Evolutionary conservation across 2,888 invertebrate species (phyloP).

Genomic region (Helleia helle): DNA sequence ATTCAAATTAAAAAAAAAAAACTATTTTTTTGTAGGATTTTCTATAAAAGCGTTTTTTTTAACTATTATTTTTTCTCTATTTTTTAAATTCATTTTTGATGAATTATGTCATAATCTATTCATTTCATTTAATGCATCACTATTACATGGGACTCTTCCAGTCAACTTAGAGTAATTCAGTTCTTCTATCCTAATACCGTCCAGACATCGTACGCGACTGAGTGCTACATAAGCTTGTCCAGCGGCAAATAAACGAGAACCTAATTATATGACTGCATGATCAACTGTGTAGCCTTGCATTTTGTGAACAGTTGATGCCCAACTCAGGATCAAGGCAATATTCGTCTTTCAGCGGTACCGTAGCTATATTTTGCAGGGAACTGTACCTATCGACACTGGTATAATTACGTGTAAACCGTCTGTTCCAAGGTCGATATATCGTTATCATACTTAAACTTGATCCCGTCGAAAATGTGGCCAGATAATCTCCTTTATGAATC

Average conservation of each 20-base stretch:
- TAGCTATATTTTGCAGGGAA: constrained; percentile 12
- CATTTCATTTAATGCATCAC: constrained; percentile 11
- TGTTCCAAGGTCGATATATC: constrained; percentile 20
- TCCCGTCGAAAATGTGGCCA: constrained; percentile 21
- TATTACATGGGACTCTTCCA: constrained; percentile 15
- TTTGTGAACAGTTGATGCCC: constrained; percentile 21
- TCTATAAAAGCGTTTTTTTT: no score
- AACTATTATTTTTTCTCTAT: no score
- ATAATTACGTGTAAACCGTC: constrained; percentile 20
- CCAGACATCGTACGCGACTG: constrained; percentile 20
- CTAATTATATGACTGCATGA: constrained; percentile 22
- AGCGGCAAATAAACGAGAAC: constrained; percentile 21
- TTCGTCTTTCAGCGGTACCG: constrained; percentile 10
- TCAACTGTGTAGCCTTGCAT: constrained; percentile 21
- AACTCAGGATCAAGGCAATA: constrained; percentile 20
- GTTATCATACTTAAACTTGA: constrained; percentile 19
- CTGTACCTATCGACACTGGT: constrained; percentile 13
- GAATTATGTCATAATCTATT: constrained; percentile 1
- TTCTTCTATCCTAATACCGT: constrained; percentile 13
- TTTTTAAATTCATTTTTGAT: no score
- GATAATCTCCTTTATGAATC: constrained; percentile 19
- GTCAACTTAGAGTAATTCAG: constrained; percentile 14
- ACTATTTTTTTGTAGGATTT: no score
- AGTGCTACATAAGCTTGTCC: constrained; percentile 29
- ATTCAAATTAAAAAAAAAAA: no score